Evolutionary conservation across 2,888 invertebrate species (phyloP), one percentile per base, ranked within the genome.

Genomic region (Caenorhabditis sp.): DNA sequence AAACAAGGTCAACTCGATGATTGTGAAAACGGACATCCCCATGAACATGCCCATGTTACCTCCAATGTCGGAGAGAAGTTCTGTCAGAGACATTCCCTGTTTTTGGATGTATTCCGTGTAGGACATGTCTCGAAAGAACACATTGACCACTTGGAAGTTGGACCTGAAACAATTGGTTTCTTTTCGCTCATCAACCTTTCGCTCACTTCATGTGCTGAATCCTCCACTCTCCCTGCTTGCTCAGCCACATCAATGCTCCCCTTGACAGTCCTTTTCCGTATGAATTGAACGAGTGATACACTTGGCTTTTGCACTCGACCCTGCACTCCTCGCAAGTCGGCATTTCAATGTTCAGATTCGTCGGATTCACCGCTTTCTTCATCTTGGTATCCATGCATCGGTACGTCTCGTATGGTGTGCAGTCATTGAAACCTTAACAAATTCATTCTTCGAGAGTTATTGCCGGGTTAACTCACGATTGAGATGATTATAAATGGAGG

Each of bases 11-110:
- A 86, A 39, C 63, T 87, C 87, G 41, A 81, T 78, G 24, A 84
- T 66, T 0, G 86, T 86, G 20, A 87, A 59, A 15, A 87, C 68
- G 11, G 81, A 81, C 85, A 87, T 87, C 27, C 87, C 87, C 68
- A 88, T 66, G 62, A 85, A 87, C 72, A 87, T 72, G 13, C 87
- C 87, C 83, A 87, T 83, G 35, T 85, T 87, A 9, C 87, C 87
- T 50, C 87, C 87, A 43, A 87, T 85, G 74, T 85, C 82, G 52
- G 80, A 80, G 27, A 82, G 75, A 17, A 82, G 75, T 50, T 85
- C 82, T 5, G 80, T 84, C 24, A 85, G 45, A 2, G 84, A 77
- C 46, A 81, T 83, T 24, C 81, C 81, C 35, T 85, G 83, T 45
- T 84, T 76, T 65, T 87, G 87, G 22, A 73, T 78, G 72, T 87